These are phyloP conservation scores for Idaea aversata DNA, from an alignment of 2,888 invertebrate genomes.

Conservation along the genomic window DNA sequence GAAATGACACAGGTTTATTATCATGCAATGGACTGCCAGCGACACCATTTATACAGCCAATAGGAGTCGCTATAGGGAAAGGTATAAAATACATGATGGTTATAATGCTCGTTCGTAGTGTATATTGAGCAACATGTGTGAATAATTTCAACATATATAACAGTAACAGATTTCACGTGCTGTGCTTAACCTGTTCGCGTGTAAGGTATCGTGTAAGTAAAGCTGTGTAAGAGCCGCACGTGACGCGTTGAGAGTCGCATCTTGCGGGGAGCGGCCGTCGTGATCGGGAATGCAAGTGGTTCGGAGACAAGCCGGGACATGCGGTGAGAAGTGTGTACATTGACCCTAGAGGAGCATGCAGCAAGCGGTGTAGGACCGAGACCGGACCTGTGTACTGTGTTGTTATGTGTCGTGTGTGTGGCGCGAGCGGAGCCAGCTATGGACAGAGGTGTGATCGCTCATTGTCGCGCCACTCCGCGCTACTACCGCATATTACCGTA, in stretches of 20 bases:
- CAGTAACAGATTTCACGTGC: slow-evolving; percentile 54
- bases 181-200: slow-evolving; percentile 75
- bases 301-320: slow-evolving; percentile 69
- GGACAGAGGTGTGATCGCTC: slow-evolving; percentile 55
- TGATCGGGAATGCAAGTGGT: slow-evolving; percentile 80
- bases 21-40: slow-evolving; percentile 73
- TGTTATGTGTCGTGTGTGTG: slow-evolving; percentile 59
- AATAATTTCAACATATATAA: slow-evolving; percentile 42
- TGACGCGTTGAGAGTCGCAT: slow-evolving; percentile 34
- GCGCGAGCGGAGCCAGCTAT: slow-evolving; percentile 79
- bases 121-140: slow-evolving; percentile 63
- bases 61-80: slow-evolving; percentile 76
- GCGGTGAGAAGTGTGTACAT: slow-evolving; percentile 71
- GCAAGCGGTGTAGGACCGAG: slow-evolving; percentile 59
- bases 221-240: slow-evolving; percentile 65
- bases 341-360: slow-evolving; percentile 67
- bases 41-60: slow-evolving; percentile 69
- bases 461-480: slow-evolving; percentile 59
- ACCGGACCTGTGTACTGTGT: slow-evolving; percentile 31
- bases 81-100: slow-evolving; percentile 79
- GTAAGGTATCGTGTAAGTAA: slow-evolving; percentile 74
- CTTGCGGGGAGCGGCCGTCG: slow-evolving; percentile 60
- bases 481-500: slow-evolving; percentile 16
- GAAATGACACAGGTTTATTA: slow-evolving; percentile 52
- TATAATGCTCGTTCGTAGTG: slow-evolving; percentile 70